Base-by-base conservation (phyloP, 92 coral and sea anemone genomes). In the Porites evermanni region DNA sequence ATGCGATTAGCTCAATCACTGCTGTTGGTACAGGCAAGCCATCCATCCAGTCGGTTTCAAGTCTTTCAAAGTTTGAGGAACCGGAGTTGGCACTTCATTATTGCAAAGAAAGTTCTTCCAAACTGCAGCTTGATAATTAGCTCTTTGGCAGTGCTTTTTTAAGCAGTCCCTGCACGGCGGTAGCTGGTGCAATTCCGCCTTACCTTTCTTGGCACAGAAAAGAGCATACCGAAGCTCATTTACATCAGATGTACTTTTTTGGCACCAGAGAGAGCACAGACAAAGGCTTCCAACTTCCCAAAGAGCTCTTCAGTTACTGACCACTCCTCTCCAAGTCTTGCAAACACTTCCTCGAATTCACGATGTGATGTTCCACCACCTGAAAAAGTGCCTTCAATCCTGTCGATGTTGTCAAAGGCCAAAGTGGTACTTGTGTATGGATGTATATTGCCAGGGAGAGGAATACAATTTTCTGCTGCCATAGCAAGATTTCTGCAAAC, bases 401-500 rank as follows among this genome's bases (percentile, higher is more conserved):
- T 63, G 75, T 91, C 89, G 32, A 87, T 91, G 70, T 87, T 91
- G 50, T 91, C 94, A 70, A 74, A 92, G 26, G 95, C 91, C 17
- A 92, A 84, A 72, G 64, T 54, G 17, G 95, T 92, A 72, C 63
- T 76, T 53, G 74, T 80, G 53, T 51, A n/a, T 13, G 86, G 83
- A 26, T 81, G 67, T 50, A 89, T 86, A 81, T 74, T 86, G 64
- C 56, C 54, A 13, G 54, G 75, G 23, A 71, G 56, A 12, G 75
- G 59, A 38, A 71, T 12, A 56, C 75, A 70, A 14, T 51, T 38
- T 44, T 71, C 19, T 21, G 38, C 54, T 51, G 75, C 54, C 75
- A 71, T 47, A 13, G 53, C 38, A 12, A 71, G 44, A 21, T 56
- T 71, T 71, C 54, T 71, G 75, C 47, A 71, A 38, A 16, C 75